A percentile compares a stretch with the other conserved stretches of the same genome.
phyloP scores from a whole-genome alignment of 2,113 vertebrate species.

The Junco hyemalis region DNA sequence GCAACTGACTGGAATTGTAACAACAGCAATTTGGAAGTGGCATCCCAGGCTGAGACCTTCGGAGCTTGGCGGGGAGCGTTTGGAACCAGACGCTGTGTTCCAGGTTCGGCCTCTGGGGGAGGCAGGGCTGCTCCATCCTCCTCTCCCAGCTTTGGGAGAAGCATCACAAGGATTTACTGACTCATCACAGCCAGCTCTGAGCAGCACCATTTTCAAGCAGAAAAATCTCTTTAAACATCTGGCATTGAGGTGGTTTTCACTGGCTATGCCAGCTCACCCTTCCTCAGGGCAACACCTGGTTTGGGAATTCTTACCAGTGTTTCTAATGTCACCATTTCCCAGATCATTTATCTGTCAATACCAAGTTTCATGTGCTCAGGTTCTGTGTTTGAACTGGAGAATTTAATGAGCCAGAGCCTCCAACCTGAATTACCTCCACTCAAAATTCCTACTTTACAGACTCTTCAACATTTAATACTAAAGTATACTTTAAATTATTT shows the following conservation, averaged over 20 bases:
- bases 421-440: background rate
- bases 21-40: background rate
- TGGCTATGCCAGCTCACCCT: background rate
- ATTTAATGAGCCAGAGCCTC: background rate
- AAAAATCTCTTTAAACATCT: background rate
- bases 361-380: background rate
- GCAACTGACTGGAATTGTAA: conserved; percentile 49
- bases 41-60: background rate
- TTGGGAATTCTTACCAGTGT: background rate
- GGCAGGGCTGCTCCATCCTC: background rate
- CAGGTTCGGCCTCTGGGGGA: background rate
- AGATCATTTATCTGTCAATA: background rate
- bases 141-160: background rate
- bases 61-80: background rate
- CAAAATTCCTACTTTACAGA: background rate
- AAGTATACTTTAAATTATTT: background rate
- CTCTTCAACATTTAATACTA: background rate
- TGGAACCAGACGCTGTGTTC: background rate
- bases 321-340: background rate
- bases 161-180: background rate
- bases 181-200: background rate
- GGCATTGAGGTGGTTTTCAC: background rate
- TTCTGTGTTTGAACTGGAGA: background rate
- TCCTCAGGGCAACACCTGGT: background rate
- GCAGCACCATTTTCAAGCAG: background rate